Base-by-base conservation (phyloP, 2,797 vertebrate genomes). In the Pseudopleuronectes americanus region DNA sequence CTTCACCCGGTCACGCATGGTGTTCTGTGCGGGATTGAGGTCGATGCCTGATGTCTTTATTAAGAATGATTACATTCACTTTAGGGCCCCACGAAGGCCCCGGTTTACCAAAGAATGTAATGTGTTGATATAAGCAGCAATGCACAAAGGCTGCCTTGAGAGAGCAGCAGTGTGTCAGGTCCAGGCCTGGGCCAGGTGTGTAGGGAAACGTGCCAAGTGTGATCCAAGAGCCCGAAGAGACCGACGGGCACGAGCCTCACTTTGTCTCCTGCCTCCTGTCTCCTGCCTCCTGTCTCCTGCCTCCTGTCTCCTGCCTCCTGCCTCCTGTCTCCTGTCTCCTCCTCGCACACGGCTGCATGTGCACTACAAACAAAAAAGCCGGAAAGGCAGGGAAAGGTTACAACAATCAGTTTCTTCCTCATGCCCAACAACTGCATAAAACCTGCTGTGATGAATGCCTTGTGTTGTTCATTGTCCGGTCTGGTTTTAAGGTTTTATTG, bases 121-220 rank as follows among this genome's bases (percentile, higher is more conserved):
- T 75, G 10, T 36, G 71, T 56, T 23, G 49, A 85, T 74, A 71
- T 84, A 64, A 65, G 79, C 71, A 24, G 86, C 59, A 23, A 66
- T 76, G 81, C 78, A 93, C 92, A 93, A 93, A 92, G 91, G 78
- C 59, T 5, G 76, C 80, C 76, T 91, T 94, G 79, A 92, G 68
- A 80, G 77, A 79, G 72, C 72, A 62, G 76, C 66, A 41, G 61
- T 16, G 76, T 60, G 77, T 60, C 74, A 38, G 51, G 48, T 26
- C 66, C 69, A 24, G 59, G 69, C 45, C 59, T 31, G 67, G 80
- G 64, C 83, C 91, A 94, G 92, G 91, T 94, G 93, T 92, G 83
- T 64, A 51, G 87, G 36, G 87, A 83, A 57, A 68, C 2, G 10
- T 83, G 88, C 90, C 91, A 91, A 78, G 67, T 71, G 76, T 77